Evolutionary conservation across 1,140 invertebrate genomes (phyloP), one percentile per base, ranked within the genome.

Genomic region (Temnothorax nylanderi): DNA sequence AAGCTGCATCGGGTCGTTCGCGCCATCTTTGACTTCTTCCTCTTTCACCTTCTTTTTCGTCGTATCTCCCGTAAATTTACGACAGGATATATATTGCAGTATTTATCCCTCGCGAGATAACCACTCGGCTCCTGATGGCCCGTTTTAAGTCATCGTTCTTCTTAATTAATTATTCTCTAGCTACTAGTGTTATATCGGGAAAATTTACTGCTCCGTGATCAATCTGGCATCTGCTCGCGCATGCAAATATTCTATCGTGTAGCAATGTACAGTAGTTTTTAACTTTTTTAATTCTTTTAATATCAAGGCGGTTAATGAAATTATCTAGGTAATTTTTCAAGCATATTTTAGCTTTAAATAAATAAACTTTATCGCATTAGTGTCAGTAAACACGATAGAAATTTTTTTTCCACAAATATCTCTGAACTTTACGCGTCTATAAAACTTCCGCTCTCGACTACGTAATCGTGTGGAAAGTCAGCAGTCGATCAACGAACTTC

Each of bases 1-100:
- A 92, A 91, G 86, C 87, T 84, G 74, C 82, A 88, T 89, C 90
- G 86, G 86, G 77, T 64, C 77, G 82, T 87, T 47, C 78, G 26
- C 51, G 74, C 26, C 71, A 78, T 87, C 82, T 78, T 88, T 85
- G 72, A 81, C 78, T 87, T 90, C 77, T 49, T 47, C 60, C 56
- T 65, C 60, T 56, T 49, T 32, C 49, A 49, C 64, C 78, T 75
- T 87, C 56, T 60, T 49, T 51, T 54, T 75, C 62, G 51, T 65
- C 34, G 44, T 81, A 65, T 47, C 77, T 75, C 10, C 60, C 60
- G 58, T 58, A 76, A 85, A 91, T 90, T 91, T 90, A 89, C 54
- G 71, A 85, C 69, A 21, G 58, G 58, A 69, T 60, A 75, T 60
- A 69, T 58, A 62, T 86, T 75, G 85, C 60, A 37, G 44, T 86